phyloP scores from a whole-genome alignment of 2,888 invertebrate species.

The Hemaris fuciformis region DNA sequence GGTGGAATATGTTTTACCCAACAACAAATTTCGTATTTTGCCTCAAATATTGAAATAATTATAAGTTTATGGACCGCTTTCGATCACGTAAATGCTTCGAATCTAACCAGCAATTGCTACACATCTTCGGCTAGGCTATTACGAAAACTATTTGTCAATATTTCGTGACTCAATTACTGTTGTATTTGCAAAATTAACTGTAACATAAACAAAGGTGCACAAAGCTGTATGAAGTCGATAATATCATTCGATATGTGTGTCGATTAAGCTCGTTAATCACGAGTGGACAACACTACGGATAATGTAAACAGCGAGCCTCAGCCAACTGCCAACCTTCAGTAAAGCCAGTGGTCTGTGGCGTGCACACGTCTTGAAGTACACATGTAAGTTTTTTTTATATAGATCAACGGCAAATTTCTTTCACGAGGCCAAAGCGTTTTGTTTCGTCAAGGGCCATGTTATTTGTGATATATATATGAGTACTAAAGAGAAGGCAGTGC shows the following conservation, averaged over 20 bases:
- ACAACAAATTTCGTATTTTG: too few species aligned
- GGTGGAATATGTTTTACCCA: too few species aligned
- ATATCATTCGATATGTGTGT: neutral
- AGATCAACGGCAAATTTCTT: neutral
- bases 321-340: too few species aligned
- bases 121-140: neutral
- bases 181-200: neutral
- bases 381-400: constrained; percentile 43
- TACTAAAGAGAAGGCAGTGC: neutral
- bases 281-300: constrained; percentile 27
- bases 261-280: constrained; percentile 12
- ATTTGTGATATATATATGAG: neutral
- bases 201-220: neutral
- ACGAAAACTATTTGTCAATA: neutral
- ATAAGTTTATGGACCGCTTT: neutral
- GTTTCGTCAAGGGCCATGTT: neutral
- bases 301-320: constrained; percentile 18
- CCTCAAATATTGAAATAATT: too few species aligned
- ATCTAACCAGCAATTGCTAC: neutral
- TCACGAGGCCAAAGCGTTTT: neutral
- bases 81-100: neutral
- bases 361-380: constrained; percentile 33
- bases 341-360: constrained; percentile 36
- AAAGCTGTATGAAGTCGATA: neutral
- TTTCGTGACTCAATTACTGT: neutral